These are phyloP conservation scores for Xyrauchen texanus DNA, from an alignment of 2,113 vertebrate species.

Conservation along the genomic window DNA sequence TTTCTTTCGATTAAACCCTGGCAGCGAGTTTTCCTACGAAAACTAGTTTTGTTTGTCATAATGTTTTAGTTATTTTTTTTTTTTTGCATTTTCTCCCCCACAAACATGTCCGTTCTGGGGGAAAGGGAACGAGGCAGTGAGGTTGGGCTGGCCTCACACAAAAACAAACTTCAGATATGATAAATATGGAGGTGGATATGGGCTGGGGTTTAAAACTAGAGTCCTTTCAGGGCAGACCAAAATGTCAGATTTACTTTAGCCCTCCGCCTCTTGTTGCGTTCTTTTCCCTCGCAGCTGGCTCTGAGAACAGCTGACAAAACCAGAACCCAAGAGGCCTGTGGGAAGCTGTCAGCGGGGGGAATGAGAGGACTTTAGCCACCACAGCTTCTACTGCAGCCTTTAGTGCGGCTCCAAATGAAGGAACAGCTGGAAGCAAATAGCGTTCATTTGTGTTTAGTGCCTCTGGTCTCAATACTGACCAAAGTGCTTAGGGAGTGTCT, in stretches of 20 bases:
- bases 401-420: slow-evolving; percentile 61
- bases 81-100: too few relatives aligned
- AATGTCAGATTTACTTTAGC: background rate
- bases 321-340: slow-evolving; percentile 61
- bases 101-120: too few relatives aligned
- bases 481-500: slow-evolving; percentile 27
- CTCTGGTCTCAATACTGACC: slow-evolving; percentile 12
- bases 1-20: too few relatives aligned
- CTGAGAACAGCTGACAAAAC: slow-evolving; percentile 79
- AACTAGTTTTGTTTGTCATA: too few relatives aligned
- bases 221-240: background rate
- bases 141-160: background rate
- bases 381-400: slow-evolving; percentile 25
- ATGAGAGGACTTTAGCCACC: slow-evolving; percentile 12
- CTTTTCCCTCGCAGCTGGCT: slow-evolving; percentile 46
- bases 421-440: slow-evolving; percentile 72
- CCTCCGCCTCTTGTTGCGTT: background rate
- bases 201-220: background rate
- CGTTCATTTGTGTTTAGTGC: slow-evolving; percentile 41
- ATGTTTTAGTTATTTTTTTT: too few relatives aligned
- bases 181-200: background rate
- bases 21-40: too few relatives aligned
- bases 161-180: background rate
- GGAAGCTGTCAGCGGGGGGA: slow-evolving; percentile 63
- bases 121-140: background rate